A percentile compares a stretch with the other conserved stretches of the same genome.
phyloP scores from a whole-genome alignment of 1,140 invertebrate species.

The Hermatobates lingyangjiaoensis region DNA sequence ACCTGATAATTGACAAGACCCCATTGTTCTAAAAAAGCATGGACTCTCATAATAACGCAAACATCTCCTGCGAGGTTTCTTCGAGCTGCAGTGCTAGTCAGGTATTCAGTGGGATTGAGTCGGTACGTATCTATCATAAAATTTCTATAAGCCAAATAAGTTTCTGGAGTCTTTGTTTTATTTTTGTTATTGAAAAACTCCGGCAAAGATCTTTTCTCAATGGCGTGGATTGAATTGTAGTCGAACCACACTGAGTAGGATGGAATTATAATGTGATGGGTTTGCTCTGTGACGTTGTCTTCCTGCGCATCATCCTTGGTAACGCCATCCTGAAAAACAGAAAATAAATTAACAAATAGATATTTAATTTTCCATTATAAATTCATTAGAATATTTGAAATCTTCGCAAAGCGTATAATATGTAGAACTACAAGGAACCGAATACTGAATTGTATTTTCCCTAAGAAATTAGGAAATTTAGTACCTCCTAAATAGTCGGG shows the following conservation, averaged over 20 bases:
- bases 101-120: slow-evolving; percentile 95
- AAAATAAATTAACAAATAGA: too few species aligned
- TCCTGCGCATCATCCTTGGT: slow-evolving; percentile 45
- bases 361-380: too few species aligned
- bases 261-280: slow-evolving; percentile 96
- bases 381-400: too few species aligned
- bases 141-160: slow-evolving; percentile 93
- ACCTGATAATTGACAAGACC: slow-evolving; percentile 91
- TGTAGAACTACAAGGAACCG: too few species aligned
- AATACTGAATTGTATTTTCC: too few species aligned
- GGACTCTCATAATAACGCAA: slow-evolving; percentile 96
- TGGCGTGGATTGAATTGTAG: slow-evolving; percentile 93
- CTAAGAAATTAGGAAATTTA: too few species aligned
- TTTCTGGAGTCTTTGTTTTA: slow-evolving; percentile 96
- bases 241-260: slow-evolving; percentile 99
- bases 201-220: slow-evolving; percentile 85
- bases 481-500: too few species aligned
- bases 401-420: too few species aligned
- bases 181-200: slow-evolving; percentile 99
- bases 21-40: slow-evolving; percentile 99
- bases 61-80: slow-evolving; percentile 97
- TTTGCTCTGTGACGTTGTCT: slow-evolving; percentile 94
- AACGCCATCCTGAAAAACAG: slow-evolving; percentile 9
- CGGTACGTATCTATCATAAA: slow-evolving; percentile 99
- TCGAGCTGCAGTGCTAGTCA: slow-evolving; percentile 93